Conservation (phyloP, 1,140 invertebrate species). For the Patella vulgata region DNA sequence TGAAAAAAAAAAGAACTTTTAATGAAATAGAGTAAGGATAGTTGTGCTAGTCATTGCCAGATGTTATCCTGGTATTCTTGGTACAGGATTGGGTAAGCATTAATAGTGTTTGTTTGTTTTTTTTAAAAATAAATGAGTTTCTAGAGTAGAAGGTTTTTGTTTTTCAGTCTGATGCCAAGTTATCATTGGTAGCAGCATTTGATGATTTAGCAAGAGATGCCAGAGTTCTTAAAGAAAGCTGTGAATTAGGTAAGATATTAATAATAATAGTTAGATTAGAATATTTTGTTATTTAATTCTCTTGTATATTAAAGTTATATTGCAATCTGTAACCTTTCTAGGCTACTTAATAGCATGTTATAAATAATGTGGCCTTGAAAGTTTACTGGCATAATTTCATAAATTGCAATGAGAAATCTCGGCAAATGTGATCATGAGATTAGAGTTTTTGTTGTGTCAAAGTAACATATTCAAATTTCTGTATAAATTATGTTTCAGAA, state of each 20-base stretch:
- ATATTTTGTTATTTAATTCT: neutral
- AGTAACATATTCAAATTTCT: too few species aligned
- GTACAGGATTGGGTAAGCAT: too few species aligned
- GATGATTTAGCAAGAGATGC: conserved; percentile 65
- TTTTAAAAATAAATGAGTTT: too few species aligned
- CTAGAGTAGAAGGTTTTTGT: neutral
- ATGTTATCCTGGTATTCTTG: too few species aligned
- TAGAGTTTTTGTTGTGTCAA: too few species aligned
- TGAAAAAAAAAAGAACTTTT: too few species aligned
- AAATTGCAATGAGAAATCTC: neutral
- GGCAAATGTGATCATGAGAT: too few species aligned
- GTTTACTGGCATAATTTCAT: neutral
- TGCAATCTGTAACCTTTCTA: neutral
- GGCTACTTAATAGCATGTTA: neutral
- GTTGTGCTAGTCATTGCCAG: too few species aligned
- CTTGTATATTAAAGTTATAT: neutral
- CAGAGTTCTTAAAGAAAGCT: conserved; percentile 50
- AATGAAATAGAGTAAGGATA: too few species aligned
- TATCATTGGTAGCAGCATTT: conserved; percentile 64
- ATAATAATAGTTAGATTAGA: neutral
- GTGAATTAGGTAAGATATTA: conserved; percentile 55
- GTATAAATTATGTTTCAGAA: too few species aligned
- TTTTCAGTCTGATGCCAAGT: conserved; percentile 44
- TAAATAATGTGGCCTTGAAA: neutral
- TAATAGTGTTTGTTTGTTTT: too few species aligned